Base-by-base conservation (phyloP, 2,888 invertebrate genomes). In the Dilophus febrilis region DNA sequence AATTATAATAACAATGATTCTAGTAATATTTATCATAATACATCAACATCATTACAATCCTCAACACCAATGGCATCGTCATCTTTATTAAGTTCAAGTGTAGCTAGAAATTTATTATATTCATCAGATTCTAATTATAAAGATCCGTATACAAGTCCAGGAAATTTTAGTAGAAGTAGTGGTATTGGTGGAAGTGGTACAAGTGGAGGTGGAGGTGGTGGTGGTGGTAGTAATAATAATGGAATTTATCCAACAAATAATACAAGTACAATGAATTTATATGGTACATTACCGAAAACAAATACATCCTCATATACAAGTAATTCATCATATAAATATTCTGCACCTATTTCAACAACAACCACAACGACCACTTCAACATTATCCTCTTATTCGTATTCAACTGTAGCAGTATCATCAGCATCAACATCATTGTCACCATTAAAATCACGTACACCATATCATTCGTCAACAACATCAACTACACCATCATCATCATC, bases 231-330 rank as follows among this genome's bases (percentile, higher is more conserved):
- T 29, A 34, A 3, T n/a, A 8, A 18, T 17, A 10, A 11, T 17
- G 12, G 18, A 10, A 16, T 8, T 22, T 22, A 4, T 22, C 22
- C 4, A 44, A 48, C 49, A 42, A 49, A 46, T 44, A 51, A 47
- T 44, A 46, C 54, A 47, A 40, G 35, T 36, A 42, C 40, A 18
- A 57, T 53, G 49, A 57, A 57, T 47, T 54, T 59, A 55, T 61
- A 62, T 47, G 59, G 61, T 30, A 62, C 62, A 5, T 43, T 62
- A 49, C 62, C 62, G 34, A 62, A 62, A 50, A 44, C 55, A 18
- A 49, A 52, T 8, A 46, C 32, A 28, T 38, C 43, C 26, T 22
- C 35, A 22, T 12, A 19, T 17, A 10, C 8, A n/a, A 29, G 14
- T 13, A 37, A 18, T 38, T 22, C 22, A 6, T 22, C 8, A 22